phyloP scores from a whole-genome alignment of 2,113 vertebrate species.

The Melanostigma gelatinosum region DNA sequence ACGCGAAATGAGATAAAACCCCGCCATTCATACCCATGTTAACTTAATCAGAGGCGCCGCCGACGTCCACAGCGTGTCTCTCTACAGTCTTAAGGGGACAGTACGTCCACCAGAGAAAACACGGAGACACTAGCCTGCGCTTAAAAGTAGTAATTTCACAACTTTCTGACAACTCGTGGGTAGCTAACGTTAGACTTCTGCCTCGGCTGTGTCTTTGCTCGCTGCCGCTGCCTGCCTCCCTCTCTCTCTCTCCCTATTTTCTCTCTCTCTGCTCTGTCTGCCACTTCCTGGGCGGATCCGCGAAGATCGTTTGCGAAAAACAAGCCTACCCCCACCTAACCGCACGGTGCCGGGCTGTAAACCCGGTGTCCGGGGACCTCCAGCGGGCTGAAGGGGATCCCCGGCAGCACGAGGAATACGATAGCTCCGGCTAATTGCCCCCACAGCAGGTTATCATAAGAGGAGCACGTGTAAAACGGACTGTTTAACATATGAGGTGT shows the following conservation, averaged over 20 bases:
- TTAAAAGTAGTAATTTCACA: neutral
- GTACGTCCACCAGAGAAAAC: neutral
- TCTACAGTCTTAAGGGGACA: neutral
- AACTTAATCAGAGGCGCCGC: constrained; percentile 18
- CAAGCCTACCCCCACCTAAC: constrained; percentile 23
- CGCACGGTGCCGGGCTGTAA: neutral
- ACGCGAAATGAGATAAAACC: constrained; percentile 46
- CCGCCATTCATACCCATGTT: constrained; percentile 67
- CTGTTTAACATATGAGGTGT: neutral
- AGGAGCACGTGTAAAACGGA: neutral
- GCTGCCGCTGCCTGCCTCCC: neutral
- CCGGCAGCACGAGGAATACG: neutral
- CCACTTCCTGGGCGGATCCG: constrained; percentile 84
- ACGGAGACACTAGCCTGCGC: rapidly evolving
- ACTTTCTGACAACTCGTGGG: constrained; percentile 35
- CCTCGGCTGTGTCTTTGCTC: constrained; percentile 20
- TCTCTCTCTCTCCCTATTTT: neutral
- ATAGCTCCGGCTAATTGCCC: neutral
- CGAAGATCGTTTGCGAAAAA: constrained; percentile 60
- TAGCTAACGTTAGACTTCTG: neutral
- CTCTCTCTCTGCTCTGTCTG: constrained; percentile 16
- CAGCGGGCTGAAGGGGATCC: neutral
- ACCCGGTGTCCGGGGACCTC: neutral
- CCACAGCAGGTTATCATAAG: neutral
- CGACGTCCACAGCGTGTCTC: neutral